Conservation (phyloP, 2,888 invertebrate genomes). For the Tanypteryx hageni region DNA sequence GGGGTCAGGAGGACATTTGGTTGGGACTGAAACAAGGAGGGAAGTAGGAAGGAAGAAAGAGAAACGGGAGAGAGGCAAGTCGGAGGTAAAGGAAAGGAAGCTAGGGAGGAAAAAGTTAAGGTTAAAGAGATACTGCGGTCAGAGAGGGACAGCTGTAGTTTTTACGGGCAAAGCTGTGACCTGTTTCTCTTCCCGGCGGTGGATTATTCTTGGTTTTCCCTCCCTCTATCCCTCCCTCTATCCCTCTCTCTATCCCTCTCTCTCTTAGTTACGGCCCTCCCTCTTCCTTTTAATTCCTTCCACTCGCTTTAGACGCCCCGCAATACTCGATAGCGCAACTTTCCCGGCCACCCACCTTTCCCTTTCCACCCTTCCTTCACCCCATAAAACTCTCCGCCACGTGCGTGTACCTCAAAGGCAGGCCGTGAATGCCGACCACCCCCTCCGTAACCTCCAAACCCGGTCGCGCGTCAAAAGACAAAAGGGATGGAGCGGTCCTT, state of each 20-base stretch:
- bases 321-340: no score
- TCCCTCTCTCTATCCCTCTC: no score
- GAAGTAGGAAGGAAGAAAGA: no score
- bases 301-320: no score
- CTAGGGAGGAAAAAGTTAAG: no score
- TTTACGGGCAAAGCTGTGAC: conserved; percentile 16
- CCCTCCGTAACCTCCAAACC: background rate
- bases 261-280: no score
- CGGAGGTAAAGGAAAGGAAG: no score
- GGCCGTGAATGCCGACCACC: conserved; percentile 1
- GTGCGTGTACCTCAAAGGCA: background rate
- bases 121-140: background rate
- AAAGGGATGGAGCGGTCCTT: conserved; percentile 7
- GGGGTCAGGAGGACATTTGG: background rate
- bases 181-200: conserved; percentile 25
- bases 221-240: background rate
- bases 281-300: no score
- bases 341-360: background rate
- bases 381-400: background rate
- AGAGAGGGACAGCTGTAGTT: background rate
- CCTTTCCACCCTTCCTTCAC: background rate
- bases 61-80: no score
- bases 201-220: background rate
- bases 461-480: background rate
- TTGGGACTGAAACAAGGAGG: no score